These are phyloP conservation scores for Sphaerolaimus hirsutus DNA, from an alignment of 2,888 invertebrate genomes.

Conservation along the genomic window DNA sequence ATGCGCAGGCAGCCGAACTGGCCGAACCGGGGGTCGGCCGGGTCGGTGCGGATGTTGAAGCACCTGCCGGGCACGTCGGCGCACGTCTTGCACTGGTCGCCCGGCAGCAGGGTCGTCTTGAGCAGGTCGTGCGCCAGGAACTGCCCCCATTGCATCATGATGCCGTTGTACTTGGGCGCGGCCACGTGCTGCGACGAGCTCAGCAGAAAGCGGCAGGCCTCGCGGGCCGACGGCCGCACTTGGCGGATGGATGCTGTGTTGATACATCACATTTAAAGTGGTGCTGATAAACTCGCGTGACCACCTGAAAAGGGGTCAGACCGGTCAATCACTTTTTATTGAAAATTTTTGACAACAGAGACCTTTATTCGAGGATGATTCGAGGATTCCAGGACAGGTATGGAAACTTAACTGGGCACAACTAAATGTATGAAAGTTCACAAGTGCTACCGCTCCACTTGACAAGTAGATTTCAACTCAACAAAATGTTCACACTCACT, in stretches of 20 bases:
- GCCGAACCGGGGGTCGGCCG: conserved; percentile 12
- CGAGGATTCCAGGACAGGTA: too few relatives aligned
- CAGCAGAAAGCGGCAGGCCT: conserved; percentile 19
- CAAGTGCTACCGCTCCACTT: too few relatives aligned
- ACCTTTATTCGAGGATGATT: too few relatives aligned
- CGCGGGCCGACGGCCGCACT: conserved; percentile 15
- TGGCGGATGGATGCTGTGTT: conserved; percentile 5
- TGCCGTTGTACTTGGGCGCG: conserved; percentile 9
- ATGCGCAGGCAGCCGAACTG: conserved; percentile 15
- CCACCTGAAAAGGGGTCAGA: too few relatives aligned
- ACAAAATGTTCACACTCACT: too few relatives aligned
- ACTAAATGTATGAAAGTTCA: too few relatives aligned
- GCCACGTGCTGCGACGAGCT: conserved; percentile 13
- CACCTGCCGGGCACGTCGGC: conserved; percentile 20
- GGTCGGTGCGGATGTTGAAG: conserved; percentile 17
- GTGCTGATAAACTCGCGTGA: too few relatives aligned
- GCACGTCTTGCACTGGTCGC: conserved; percentile 19
- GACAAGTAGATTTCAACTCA: too few relatives aligned
- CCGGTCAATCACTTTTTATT: too few relatives aligned
- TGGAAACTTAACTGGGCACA: too few relatives aligned
- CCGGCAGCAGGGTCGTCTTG: conserved; percentile 14
- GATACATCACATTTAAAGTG: too few relatives aligned
- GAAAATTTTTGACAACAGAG: too few relatives aligned
- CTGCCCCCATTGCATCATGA: conserved; percentile 9
- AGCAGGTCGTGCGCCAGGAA: conserved; percentile 8